A percentile compares a stretch with the other conserved stretches of the same genome.
Evolutionary conservation across 2,888 invertebrate species (phyloP).

Genomic region (Melipona bicolor): DNA sequence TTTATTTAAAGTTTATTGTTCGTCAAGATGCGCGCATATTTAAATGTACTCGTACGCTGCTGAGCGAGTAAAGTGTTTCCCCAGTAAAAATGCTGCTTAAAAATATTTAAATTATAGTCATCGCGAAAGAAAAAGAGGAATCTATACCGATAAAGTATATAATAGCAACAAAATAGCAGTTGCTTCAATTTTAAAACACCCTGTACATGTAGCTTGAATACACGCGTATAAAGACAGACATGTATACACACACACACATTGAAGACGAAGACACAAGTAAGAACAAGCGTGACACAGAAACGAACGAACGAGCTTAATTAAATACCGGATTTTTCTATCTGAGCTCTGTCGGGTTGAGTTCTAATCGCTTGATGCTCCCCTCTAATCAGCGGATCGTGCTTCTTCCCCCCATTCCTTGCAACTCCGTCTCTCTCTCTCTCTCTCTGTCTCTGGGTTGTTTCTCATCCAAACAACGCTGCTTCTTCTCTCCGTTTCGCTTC

Average conservation of each 20-base stretch:
- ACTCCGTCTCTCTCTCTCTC: neutral
- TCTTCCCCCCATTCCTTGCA: neutral
- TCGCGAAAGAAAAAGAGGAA: neutral
- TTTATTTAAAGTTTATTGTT: too few relatives aligned
- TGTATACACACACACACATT: neutral
- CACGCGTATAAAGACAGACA: neutral
- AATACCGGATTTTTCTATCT: slow-evolving; percentile 56
- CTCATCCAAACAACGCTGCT: slow-evolving; percentile 13
- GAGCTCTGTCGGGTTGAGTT: slow-evolving; percentile 12
- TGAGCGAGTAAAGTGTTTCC: neutral
- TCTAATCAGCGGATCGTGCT: slow-evolving; percentile 58
- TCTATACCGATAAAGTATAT: too few relatives aligned
- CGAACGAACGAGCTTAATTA: slow-evolving; percentile 59
- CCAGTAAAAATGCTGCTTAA: neutral
- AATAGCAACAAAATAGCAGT: neutral
- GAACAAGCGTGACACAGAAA: slow-evolving; percentile 15
- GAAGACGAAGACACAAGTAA: neutral
- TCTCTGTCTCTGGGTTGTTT: slow-evolving; percentile 5
- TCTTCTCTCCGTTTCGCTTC: slow-evolving; percentile 15
- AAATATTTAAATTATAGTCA: neutral
- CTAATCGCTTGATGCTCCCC: slow-evolving; percentile 61
- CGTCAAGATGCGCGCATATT: too few relatives aligned
- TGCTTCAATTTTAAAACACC: neutral
- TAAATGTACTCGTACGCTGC: too few relatives aligned
- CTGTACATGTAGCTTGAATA: neutral